Evolutionary conservation across 1,140 invertebrate genomes (phyloP).

Genomic region (Aphelenchoides avenae): DNA sequence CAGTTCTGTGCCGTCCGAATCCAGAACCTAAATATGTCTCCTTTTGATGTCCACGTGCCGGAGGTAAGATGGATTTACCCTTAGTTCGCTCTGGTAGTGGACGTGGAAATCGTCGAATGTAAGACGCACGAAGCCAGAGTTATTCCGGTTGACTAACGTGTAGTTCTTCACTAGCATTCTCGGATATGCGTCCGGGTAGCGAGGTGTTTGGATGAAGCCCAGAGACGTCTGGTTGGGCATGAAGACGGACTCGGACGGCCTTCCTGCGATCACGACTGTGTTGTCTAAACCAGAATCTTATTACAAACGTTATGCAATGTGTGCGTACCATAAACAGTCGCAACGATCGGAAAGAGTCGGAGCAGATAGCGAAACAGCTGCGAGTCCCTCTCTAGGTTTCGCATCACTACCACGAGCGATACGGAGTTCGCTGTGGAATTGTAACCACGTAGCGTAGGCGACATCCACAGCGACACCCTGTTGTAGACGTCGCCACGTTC

Average conservation of each 20-base stretch:
- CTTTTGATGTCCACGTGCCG: not conserved
- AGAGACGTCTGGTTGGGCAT: slow-evolving; percentile 21
- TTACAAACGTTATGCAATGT: slow-evolving; percentile 10
- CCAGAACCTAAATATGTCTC: slow-evolving; percentile 33
- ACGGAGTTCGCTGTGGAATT: slow-evolving; percentile 27
- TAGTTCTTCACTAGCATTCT: slow-evolving; percentile 31
- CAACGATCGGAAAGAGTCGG: slow-evolving; percentile 28
- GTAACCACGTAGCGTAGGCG: not conserved
- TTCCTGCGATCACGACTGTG: slow-evolving; percentile 16
- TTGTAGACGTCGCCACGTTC: slow-evolving; percentile 10
- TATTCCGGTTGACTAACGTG: slow-evolving; percentile 36
- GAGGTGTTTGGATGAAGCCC: slow-evolving; percentile 36
- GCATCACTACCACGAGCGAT: slow-evolving; percentile 22
- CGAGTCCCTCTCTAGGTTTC: slow-evolving; percentile 31
- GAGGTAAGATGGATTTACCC: slow-evolving; percentile 24
- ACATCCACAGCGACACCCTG: slow-evolving; percentile 28
- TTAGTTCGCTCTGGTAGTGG: slow-evolving; percentile 41
- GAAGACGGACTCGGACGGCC: slow-evolving; percentile 8
- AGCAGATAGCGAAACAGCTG: slow-evolving; percentile 33
- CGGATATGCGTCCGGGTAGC: slow-evolving; percentile 41
- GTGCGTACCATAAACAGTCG: slow-evolving; percentile 26
- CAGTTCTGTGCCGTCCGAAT: slow-evolving; percentile 33
- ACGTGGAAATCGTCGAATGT: slow-evolving; percentile 45
- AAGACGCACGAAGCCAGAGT: slow-evolving; percentile 37
- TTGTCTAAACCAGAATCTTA: slow-evolving; percentile 14